Evolutionary conservation across 1,140 invertebrate species (phyloP).

Genomic region (Armadillidium nasatum): DNA sequence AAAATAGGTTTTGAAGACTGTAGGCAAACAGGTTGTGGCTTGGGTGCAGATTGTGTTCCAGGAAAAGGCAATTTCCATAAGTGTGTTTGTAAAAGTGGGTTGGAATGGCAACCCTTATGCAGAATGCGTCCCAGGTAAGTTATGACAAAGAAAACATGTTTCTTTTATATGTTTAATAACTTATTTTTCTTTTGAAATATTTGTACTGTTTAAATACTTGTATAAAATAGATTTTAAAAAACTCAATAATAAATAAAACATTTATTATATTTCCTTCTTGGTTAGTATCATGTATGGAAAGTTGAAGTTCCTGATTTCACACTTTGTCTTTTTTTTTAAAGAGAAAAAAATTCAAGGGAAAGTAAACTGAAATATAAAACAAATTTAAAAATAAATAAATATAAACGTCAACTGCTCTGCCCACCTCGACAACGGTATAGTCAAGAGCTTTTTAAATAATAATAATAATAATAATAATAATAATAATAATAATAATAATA

Average conservation of each 20-base stretch:
- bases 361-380: too few species aligned
- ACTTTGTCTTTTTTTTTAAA: too few species aligned
- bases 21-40: constrained; percentile 72
- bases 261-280: too few species aligned
- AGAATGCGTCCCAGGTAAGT: constrained; percentile 73
- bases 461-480: constrained; percentile 15
- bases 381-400: too few species aligned
- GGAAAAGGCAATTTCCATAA: constrained; percentile 68
- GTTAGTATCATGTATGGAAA: too few species aligned
- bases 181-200: too few species aligned
- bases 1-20: constrained; percentile 64
- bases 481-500: constrained; percentile 4
- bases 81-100: constrained; percentile 71
- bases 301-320: too few species aligned
- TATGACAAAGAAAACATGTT: not conserved
- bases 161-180: too few species aligned
- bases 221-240: too few species aligned
- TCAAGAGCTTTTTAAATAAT: not conserved
- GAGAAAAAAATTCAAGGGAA: too few species aligned
- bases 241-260: too few species aligned
- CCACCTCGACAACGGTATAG: constrained; percentile 7
- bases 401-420: not conserved
- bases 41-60: constrained; percentile 71
- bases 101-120: constrained; percentile 67
- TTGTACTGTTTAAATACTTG: too few species aligned